Evolutionary conservation across 2,888 invertebrate species (phyloP), one percentile per base, ranked within the genome.

Genomic region (Limnephilus marmoratus): DNA sequence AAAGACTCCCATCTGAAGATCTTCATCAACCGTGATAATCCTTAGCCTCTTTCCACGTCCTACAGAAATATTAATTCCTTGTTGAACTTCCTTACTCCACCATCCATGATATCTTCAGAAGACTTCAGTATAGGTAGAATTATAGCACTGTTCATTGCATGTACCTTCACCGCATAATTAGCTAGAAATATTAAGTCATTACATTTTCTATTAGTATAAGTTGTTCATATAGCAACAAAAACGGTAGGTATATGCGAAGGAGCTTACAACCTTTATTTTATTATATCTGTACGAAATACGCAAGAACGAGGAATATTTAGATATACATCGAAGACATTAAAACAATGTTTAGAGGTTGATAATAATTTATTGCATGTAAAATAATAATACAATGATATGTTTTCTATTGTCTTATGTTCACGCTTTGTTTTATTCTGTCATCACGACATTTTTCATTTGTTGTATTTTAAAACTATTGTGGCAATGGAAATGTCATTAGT

Each of bases 361-460:
- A 91, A 91, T 88, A 53, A 91, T 92, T 92, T 91, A 92, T 89
- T 91, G 80, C 91, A 89, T 88, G 91, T 90, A 91, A 87, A 92
- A 91, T 89, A 68, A 0, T 68, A 68, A 81, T 34, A 83, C 92
- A 91, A 92, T 92, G 91, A 92, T 92, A 92, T 85, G 92, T 93
- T 93, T 89, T 81, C 90, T 91, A 92, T 92, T 92, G 92, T 92
- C 91, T 80, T 68, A 24, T 37, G 82, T 88, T 90, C 93, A 93
- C 93, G 93, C 92, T 93, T 93, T 80, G 24, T 87, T 93, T 93
- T 93, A 93, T 45, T 93, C 24, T 68, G 24, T 49, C 49, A 34
- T 45, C 93, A 93, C 92, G 93, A 93, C 85, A 37, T 91, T 45
- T 11, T 86, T 13, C 49, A 24, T 87, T 87, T 29, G 82, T 53